These are phyloP conservation scores for Dasypolia templi DNA, from an alignment of 2,888 invertebrate genomes.

Conservation along the genomic window DNA sequence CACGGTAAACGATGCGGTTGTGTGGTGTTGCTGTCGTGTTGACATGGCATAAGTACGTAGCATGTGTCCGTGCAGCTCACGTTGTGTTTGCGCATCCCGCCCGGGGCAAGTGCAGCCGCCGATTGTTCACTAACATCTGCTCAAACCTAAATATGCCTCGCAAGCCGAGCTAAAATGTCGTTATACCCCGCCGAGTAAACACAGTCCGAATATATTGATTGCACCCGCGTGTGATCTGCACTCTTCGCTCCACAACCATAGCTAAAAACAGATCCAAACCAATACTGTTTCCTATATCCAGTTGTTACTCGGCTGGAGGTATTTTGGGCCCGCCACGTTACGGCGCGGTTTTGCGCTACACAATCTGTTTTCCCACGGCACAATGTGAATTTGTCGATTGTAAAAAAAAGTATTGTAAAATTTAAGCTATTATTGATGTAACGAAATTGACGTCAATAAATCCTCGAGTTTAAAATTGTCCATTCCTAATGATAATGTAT, in stretches of 20 bases:
- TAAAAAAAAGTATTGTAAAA: slow-evolving; percentile 74
- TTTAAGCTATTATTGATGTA: slow-evolving; percentile 73
- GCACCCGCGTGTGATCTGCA: slow-evolving; percentile 62
- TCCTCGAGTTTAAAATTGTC: slow-evolving; percentile 78
- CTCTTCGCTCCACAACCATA: slow-evolving; percentile 42
- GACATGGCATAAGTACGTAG: slow-evolving; percentile 65
- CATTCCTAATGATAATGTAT: slow-evolving; percentile 80
- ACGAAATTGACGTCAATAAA: slow-evolving; percentile 76
- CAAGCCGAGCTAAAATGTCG: slow-evolving; percentile 42
- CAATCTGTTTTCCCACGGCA: slow-evolving; percentile 57
- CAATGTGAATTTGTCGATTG: slow-evolving; percentile 70
- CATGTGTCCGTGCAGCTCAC: slow-evolving; percentile 55
- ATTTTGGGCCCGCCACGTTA: slow-evolving; percentile 42
- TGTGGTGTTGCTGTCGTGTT: slow-evolving; percentile 71
- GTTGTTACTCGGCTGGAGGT: slow-evolving; percentile 31
- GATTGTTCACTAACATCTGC: slow-evolving; percentile 50
- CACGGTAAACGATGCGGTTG: slow-evolving; percentile 56
- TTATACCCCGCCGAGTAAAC: slow-evolving; percentile 47
- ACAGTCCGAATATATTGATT: slow-evolving; percentile 61
- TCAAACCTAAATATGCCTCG: slow-evolving; percentile 46
- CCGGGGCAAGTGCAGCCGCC: slow-evolving; percentile 60
- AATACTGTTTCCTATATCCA: slow-evolving; percentile 44
- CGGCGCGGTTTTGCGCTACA: slow-evolving; percentile 50
- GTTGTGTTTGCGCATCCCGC: slow-evolving; percentile 54
- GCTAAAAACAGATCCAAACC: slow-evolving; percentile 59